Evolutionary conservation across 1,140 invertebrate genomes (phyloP).

Genomic region (Drosophila burlai): DNA sequence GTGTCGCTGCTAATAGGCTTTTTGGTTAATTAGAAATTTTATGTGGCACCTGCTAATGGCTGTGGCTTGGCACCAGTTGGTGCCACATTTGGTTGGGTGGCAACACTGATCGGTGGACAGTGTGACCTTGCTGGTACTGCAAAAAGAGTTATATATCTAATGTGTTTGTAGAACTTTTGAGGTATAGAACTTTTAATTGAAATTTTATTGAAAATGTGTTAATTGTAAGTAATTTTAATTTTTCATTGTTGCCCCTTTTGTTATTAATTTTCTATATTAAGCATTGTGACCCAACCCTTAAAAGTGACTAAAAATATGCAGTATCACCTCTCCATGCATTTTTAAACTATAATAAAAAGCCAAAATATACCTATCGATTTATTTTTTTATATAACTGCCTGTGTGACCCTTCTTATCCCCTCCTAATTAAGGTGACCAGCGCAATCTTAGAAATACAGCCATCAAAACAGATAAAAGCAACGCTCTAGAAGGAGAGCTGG

Average conservation of each 20-base stretch:
- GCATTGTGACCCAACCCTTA: background rate
- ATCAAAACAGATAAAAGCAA: conserved; percentile 40
- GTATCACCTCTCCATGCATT: background rate
- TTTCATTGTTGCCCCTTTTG: background rate
- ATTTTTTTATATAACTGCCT: background rate
- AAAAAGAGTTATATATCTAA: background rate
- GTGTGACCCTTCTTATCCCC: background rate
- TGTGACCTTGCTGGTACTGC: background rate
- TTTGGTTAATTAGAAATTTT: conserved; percentile 81
- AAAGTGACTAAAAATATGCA: too few species aligned
- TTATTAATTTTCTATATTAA: background rate
- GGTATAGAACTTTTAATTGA: background rate
- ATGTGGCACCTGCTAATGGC: conserved; percentile 58
- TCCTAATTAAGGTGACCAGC: conserved; percentile 11
- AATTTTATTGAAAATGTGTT: background rate
- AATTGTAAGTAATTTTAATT: background rate
- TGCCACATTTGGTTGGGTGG: conserved; percentile 21
- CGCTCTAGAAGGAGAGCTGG: background rate
- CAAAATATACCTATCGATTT: background rate
- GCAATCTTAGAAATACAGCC: conserved; percentile 40
- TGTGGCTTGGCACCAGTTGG: conserved; percentile 19
- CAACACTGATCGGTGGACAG: conserved; percentile 29
- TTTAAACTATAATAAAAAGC: background rate
- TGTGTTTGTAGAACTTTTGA: too few species aligned
- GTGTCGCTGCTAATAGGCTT: conserved; percentile 73